A percentile compares a stretch with the other conserved stretches of the same genome.
phyloP scores from a whole-genome alignment of 2,888 invertebrate species.

The Branchipolynoe longqiensis region DNA sequence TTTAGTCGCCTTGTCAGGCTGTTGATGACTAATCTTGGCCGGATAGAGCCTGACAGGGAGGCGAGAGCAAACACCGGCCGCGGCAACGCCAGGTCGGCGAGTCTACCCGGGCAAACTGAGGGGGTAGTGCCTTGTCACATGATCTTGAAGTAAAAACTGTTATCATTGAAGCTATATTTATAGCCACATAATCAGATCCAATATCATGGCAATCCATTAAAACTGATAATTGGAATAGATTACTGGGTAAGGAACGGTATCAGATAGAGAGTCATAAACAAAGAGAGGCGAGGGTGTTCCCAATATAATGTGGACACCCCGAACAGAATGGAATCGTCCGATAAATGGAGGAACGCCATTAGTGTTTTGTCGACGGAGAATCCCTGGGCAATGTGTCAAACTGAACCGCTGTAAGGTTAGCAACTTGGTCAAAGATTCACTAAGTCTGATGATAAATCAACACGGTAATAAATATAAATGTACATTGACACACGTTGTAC shows the following conservation, averaged over 20 bases:
- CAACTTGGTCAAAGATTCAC: too few species aligned
- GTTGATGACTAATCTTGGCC: constrained; percentile 25
- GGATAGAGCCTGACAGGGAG: neutral
- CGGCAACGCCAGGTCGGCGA: constrained; percentile 7
- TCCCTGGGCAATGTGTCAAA: constrained; percentile 10
- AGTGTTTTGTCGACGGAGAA: constrained; percentile 15
- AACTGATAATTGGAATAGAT: too few species aligned
- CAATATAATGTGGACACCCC: neutral
- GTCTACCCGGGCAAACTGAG: constrained; percentile 1
- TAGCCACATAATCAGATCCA: too few species aligned
- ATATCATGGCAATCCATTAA: too few species aligned
- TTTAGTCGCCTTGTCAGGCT: neutral
- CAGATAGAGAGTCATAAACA: too few species aligned
- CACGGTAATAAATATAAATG: neutral
- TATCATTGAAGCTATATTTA: too few species aligned
- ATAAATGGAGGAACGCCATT: constrained; percentile 52
- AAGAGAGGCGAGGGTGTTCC: constrained; percentile 14
- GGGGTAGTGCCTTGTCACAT: neutral
- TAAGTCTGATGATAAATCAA: neutral
- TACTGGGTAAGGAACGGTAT: too few species aligned
- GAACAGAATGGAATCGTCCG: neutral
- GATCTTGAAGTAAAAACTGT: neutral
- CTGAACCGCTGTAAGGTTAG: too few species aligned
- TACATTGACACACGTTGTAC: neutral
- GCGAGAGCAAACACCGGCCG: constrained; percentile 15